phyloP scores from a whole-genome alignment of 2,888 invertebrate genomes.

The Caenorhabditis macrosperma region DNA sequence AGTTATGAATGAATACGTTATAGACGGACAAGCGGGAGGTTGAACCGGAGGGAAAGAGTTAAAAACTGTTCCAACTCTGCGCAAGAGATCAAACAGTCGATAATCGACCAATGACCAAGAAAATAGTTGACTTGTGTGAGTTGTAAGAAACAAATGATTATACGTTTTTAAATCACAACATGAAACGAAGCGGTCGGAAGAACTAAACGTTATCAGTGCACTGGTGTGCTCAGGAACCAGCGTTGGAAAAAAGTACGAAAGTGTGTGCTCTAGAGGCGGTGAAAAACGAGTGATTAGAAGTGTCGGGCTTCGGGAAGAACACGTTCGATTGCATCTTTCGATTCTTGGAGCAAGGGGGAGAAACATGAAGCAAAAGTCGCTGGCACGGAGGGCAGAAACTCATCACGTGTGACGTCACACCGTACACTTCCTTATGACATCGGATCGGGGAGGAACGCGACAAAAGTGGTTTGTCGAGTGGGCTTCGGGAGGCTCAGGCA shows the following conservation, averaged over 20 bases:
- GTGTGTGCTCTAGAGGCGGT: background rate
- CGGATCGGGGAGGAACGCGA: constrained; percentile 47
- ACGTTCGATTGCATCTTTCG: constrained; percentile 13
- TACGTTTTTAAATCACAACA: constrained; percentile 29
- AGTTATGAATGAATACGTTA: background rate
- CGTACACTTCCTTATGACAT: constrained; percentile 41
- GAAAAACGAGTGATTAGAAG: constrained; percentile 2
- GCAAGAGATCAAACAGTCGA: constrained; percentile 26
- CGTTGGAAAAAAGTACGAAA: constrained; percentile 12
- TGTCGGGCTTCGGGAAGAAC: background rate
- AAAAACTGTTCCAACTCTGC: background rate
- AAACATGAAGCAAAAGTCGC: background rate
- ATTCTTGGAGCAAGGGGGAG: constrained; percentile 14
- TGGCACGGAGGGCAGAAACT: constrained; percentile 15
- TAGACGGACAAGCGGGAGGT: too few species aligned
- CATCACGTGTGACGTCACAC: constrained; percentile 46
- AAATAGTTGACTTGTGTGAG: constrained; percentile 9
- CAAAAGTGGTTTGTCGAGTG: constrained; percentile 60
- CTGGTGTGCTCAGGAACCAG: constrained; percentile 2
- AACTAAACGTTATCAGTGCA: constrained; percentile 44
- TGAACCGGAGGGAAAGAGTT: background rate
- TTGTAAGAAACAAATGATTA: background rate
- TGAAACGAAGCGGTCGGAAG: background rate
- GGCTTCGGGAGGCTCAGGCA: constrained; percentile 40
- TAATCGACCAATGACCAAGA: constrained; percentile 26